A percentile compares a stretch with the other conserved stretches of the same genome.
These are phyloP conservation scores for Plagodis dolabraria DNA, from an alignment of 2,888 invertebrate species.

Conservation along the genomic window DNA sequence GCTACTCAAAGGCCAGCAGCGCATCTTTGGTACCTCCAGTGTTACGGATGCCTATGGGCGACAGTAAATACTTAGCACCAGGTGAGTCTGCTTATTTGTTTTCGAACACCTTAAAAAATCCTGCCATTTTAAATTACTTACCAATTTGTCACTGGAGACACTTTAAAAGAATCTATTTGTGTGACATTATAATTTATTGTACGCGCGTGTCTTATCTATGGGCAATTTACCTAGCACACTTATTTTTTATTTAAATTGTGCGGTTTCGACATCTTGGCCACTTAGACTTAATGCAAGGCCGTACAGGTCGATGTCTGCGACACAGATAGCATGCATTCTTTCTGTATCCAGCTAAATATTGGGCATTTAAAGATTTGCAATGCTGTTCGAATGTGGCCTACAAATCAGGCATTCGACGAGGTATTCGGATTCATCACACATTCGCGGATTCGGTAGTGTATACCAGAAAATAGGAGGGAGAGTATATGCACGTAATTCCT, in stretches of 20 bases:
- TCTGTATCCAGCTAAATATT: slow-evolving; percentile 43
- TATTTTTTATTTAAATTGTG: slow-evolving; percentile 32
- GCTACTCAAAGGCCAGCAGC: too few species aligned
- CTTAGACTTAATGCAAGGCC: slow-evolving; percentile 38
- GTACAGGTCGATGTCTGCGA: slow-evolving; percentile 38
- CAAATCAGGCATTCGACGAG: slow-evolving; percentile 61
- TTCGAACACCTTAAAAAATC: too few species aligned
- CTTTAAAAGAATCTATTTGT: slow-evolving; percentile 1
- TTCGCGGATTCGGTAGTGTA: slow-evolving; percentile 26
- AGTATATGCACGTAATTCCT: background rate
- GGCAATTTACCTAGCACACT: slow-evolving; percentile 35
- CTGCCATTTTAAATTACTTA: background rate
- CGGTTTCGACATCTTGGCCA: slow-evolving; percentile 41
- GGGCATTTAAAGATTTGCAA: slow-evolving; percentile 61
- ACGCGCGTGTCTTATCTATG: slow-evolving; percentile 37
- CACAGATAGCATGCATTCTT: slow-evolving; percentile 47
- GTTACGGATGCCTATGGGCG: too few species aligned
- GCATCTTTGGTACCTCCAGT: too few species aligned
- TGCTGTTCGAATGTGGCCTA: slow-evolving; percentile 63
- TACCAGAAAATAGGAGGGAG: slow-evolving; percentile 7
- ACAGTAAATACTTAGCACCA: too few species aligned
- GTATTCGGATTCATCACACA: background rate
- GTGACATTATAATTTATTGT: slow-evolving; percentile 23
- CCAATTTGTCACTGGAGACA: slow-evolving; percentile 1
- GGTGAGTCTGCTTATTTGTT: too few species aligned